Base-by-base conservation (phyloP, 2,888 invertebrate species). In the Opisthograptis luteolata region DNA sequence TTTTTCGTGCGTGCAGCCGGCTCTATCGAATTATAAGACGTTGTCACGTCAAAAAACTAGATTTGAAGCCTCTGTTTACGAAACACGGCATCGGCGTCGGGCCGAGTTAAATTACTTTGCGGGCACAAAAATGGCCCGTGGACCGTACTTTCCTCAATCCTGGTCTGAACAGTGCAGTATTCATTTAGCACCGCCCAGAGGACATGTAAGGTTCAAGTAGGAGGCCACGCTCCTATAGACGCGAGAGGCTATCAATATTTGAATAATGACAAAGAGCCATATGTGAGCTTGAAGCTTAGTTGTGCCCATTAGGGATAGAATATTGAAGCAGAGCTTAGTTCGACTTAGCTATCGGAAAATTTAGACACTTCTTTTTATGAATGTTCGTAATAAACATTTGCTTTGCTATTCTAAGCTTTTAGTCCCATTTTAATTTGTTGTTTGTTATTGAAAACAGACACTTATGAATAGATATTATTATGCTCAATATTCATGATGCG, bases 311-410 rank as follows among this genome's bases (percentile, higher is more conserved):
- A 78, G 64, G 62, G 62, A 55, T 45, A 67, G 73, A 67, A 71
- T 79, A 77, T 74, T 71, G 71, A 66, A 57, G 63, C 60, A 58
- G 58, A 64, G 62, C 68, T 71, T 73, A 73, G 68, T 69, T 64
- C 66, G 62, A 65, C 66, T 68, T 66, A 68, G 58, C 52, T 36
- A 56, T 57, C 53, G 55, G 49, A 55, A 46, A 54, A 51, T 58
- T 57, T 42, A 2, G 17, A 35, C n/a, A n/a, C n/a, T 35, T 44
- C 43, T 58, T 55, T 56, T 20, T 46, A 27, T 27, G 25, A 35
- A 37, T 32, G 19, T 41, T 27, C 12, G 22, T 36, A 42, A 40
- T 44, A 41, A 37, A 41, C 28, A 24, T 34, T 31, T 36, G 31
- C 20, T 32, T 55, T 48, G 10, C 28, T 5, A 1, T 37, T 25